Evolutionary conservation across 2,113 vertebrate genomes (phyloP).

Genomic region (Otus sunia): DNA sequence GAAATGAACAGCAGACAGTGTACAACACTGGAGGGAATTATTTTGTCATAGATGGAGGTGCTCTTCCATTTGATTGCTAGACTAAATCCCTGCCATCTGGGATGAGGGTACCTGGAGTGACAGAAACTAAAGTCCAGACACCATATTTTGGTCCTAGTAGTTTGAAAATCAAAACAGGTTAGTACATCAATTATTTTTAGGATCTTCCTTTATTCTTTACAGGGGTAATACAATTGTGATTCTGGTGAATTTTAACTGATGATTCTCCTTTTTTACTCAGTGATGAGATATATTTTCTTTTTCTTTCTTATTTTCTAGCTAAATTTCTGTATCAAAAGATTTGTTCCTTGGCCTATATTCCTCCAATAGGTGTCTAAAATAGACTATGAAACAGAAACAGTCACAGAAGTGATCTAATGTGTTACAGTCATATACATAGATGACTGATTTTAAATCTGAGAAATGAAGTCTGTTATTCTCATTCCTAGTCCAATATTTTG

Average conservation of each 20-base stretch:
- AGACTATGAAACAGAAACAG: background rate
- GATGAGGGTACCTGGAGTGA: background rate
- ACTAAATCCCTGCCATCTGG: background rate
- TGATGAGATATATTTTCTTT: background rate
- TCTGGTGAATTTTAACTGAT: background rate
- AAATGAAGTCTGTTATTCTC: background rate
- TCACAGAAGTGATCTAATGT: background rate
- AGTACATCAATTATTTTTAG: background rate
- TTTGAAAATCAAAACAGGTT: background rate
- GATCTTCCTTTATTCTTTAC: background rate
- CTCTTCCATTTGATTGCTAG: background rate
- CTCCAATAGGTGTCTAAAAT: background rate
- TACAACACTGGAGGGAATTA: background rate
- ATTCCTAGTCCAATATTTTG: background rate
- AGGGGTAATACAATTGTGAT: fast-evolving
- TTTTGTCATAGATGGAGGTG: background rate
- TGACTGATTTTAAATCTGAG: background rate
- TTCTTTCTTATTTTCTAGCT: background rate
- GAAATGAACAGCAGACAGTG: background rate
- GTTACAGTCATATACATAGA: background rate
- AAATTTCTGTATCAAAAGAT: background rate
- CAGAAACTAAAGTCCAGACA: background rate
- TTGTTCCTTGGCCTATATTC: background rate
- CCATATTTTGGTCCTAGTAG: background rate
- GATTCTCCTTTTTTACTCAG: fast-evolving